phyloP scores from a whole-genome alignment of 2,797 vertebrate species.

The Nannoperca australis region DNA sequence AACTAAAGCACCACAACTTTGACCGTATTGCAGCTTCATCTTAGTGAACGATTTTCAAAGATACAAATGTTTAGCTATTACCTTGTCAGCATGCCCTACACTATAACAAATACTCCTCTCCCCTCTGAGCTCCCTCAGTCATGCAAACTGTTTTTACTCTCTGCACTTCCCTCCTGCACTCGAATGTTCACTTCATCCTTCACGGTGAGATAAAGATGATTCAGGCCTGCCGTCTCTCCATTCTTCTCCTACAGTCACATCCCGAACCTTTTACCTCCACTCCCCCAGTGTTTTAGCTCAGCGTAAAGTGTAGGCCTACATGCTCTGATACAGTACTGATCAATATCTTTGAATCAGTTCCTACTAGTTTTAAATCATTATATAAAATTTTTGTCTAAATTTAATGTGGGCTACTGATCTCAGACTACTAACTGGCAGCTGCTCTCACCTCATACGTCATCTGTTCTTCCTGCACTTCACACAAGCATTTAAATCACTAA shows the following conservation, averaged over 20 bases:
- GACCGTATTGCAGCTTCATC: background rate
- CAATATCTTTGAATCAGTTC: background rate
- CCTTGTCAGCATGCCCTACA: background rate
- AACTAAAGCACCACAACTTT: background rate
- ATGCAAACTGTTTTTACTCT: constrained; percentile 21
- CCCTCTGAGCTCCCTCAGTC: background rate
- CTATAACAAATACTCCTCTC: background rate
- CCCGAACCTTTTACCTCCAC: constrained; percentile 45
- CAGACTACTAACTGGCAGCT: constrained; percentile 31
- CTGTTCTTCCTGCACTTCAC: constrained; percentile 12
- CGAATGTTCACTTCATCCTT: constrained; percentile 35
- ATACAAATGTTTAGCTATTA: background rate
- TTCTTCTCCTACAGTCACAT: constrained; percentile 50
- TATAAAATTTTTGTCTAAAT: background rate
- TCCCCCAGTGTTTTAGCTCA: constrained; percentile 26
- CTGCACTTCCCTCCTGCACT: constrained; percentile 32
- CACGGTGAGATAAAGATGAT: constrained; percentile 61
- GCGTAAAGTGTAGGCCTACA: constrained; percentile 1
- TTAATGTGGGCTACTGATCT: background rate
- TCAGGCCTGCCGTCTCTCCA: constrained; percentile 45
- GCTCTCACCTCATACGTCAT: constrained; percentile 57
- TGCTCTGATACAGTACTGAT: constrained; percentile 2
- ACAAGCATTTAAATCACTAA: background rate
- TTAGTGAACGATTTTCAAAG: background rate
- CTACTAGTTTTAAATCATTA: background rate